Base-by-base conservation (phyloP, 2,113 vertebrate genomes). In the Cavia aperea region DNA sequence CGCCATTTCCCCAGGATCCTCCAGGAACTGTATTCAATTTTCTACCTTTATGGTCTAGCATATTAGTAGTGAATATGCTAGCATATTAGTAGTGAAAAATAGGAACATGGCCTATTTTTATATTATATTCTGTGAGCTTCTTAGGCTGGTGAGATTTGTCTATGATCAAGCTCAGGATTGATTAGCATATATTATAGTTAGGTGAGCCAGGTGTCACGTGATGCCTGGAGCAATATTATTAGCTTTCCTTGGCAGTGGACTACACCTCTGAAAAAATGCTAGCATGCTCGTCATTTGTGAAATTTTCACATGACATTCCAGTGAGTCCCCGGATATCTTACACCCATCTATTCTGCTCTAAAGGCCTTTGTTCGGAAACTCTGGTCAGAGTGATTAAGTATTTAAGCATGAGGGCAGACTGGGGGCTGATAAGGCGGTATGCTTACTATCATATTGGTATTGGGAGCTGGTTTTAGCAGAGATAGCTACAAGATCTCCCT, bases 301-400 rank as follows among this genome's bases (percentile, higher is more conserved):
- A 54, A 56, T 31, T 81, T 92, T 90, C 65, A 83, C 11, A 9
- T 46, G 75, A 65, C 15, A 62, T 72, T 70, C 73, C 54, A 77
- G 54, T 89, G 81, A 65, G 26, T 90, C 88, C 18, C 72, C n/a
- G 70, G 58, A 63, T 65, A 29, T 5, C 79, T 65, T 77, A 94
- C 78, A 75, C 26, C 7, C 39, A 63, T 36, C 14, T 29, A n/a
- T 21, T 15, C 10, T 70, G 39, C 23, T 18, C 39, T 23, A 72
- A 65, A 81, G 54, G 4, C 36, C 62, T 29, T 72, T 86, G 70
- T 39, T 89, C 43, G 93, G 89, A 94, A 87, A 95, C 81, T 89
- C 51, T 87, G 90, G 63, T 58, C 81, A 94, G 58, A 84, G 16
- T 33, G 16, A 94, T 92, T 94, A 95, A 62, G n/a, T 63, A 88